Percentiles rank a stretch among this genome's conserved stretches.
These are phyloP conservation scores for Brachionus koreanus DNA, from an alignment of 1,140 invertebrate genomes.

Conservation along the genomic window DNA sequence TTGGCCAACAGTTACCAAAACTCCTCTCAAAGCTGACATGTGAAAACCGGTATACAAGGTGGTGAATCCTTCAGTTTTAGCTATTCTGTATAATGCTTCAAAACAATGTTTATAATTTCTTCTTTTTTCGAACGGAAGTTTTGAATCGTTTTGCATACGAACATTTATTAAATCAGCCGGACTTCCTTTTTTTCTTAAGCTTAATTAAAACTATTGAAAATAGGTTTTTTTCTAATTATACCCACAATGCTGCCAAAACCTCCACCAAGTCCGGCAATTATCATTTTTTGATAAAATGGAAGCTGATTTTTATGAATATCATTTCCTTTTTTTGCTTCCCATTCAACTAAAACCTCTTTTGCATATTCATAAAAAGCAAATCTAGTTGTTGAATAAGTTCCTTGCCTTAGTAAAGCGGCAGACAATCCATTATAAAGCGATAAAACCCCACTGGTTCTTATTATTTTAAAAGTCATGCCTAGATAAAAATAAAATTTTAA, in stretches of 20 bases:
- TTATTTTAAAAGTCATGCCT: background rate
- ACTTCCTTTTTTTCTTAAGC: conserved; percentile 58
- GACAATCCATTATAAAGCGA: conserved; percentile 94
- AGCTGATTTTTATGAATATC: conserved; percentile 49
- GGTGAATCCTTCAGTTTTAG: conserved; percentile 73
- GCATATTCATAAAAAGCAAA: conserved; percentile 89
- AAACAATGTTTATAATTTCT: conserved; percentile 95
- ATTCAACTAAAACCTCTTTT: conserved; percentile 46
- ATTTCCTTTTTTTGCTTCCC: conserved; percentile 45
- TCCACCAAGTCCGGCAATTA: conserved; percentile 78
- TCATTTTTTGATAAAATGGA: conserved; percentile 69
- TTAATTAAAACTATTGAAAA: background rate
- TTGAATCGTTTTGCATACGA: conserved; percentile 97
- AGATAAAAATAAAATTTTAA: background rate
- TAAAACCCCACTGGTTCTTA: conserved; percentile 65
- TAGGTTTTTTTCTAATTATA: background rate
- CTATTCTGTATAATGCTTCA: conserved; percentile 81
- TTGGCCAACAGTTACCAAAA: conserved; percentile 94
- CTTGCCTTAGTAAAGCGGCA: conserved; percentile 85
- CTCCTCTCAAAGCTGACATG: conserved; percentile 82
- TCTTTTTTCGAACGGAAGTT: conserved; percentile 76
- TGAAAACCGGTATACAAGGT: conserved; percentile 81
- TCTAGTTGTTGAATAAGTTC: conserved; percentile 89
- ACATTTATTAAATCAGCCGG: conserved; percentile 97
- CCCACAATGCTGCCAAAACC: conserved; percentile 83